Evolutionary conservation across 2,888 invertebrate genomes (phyloP), one percentile per base, ranked within the genome.

Genomic region (Blastobasis lacticolella): DNA sequence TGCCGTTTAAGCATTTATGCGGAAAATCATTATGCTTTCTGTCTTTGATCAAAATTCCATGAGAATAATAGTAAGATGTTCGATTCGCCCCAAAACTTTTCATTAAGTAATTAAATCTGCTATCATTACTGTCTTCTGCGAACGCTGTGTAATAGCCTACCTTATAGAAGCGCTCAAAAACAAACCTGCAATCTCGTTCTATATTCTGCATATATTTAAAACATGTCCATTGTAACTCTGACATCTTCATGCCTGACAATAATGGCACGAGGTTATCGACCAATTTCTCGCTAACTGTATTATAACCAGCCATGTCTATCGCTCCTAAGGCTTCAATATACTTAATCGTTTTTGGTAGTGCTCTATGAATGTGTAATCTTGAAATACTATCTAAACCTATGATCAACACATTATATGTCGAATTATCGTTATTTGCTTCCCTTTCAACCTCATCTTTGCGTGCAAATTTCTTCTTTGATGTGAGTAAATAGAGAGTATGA

Each of bases 251-350:
- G 10, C 97, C 97, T 8, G 91, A 90, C n/a, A 97, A 77, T 45
- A 94, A 85, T 0, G 97, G 94, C 42, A 96, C 90, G 45, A 97
- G 71, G 75, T 97, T 97, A 0, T 96, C 95, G 69, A 93, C 96
- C 0, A 97, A 96, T 71, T 97, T 97, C 75, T 97, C 97, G 0
- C 92, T 97, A 4, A 97, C 92, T 87, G 97, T 97, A 69, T 94
- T 96, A 75, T 95, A 97, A 1, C 97, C 97, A 54, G 92, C 72
- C 70, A 97, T 86, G 66, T 95, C 95, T n/a, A 94, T 84, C 9
- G 92, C 92, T 0, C 88, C 88, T 41, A 92, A 76, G 4, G 90
- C 68, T 37, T 87, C 78, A 50, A 95, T 78, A 57, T 89, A 90
- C 5, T 80, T 66, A 9, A 89, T 77, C 0, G 95, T 94, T 59